These are phyloP conservation scores for Drosophila melanosoma DNA, from an alignment of 2,888 invertebrate species.

Conservation along the genomic window DNA sequence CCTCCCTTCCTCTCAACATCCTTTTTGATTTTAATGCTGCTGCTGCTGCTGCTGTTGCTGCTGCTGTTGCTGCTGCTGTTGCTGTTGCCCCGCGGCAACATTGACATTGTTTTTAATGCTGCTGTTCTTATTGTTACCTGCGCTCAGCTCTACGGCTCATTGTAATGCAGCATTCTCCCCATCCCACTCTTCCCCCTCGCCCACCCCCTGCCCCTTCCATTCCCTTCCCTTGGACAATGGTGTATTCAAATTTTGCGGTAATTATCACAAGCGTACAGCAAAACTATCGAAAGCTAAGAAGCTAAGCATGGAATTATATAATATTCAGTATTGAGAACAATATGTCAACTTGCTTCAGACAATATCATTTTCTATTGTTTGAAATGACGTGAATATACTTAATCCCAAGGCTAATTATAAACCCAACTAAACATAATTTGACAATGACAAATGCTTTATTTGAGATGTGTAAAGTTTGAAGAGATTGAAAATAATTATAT, in stretches of 20 bases:
- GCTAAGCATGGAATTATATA: not conserved
- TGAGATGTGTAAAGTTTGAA: too few relatives aligned
- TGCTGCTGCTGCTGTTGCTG: slow-evolving; percentile 11
- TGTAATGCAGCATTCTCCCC: slow-evolving; percentile 28
- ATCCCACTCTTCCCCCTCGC: slow-evolving; percentile 8
- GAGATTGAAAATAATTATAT: not conserved
- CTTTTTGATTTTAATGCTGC: slow-evolving; percentile 38
- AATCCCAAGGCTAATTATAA: not conserved
- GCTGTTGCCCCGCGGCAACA: slow-evolving; percentile 38
- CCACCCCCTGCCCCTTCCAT: not conserved
- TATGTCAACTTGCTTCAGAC: not conserved
- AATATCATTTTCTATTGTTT: not conserved
- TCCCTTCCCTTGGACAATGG: not conserved
- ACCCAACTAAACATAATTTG: not conserved
- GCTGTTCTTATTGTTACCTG: slow-evolving; percentile 25
- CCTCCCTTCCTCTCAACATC: not conserved
- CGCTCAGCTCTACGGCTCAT: slow-evolving; percentile 23
- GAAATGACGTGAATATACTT: not conserved
- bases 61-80: slow-evolving; percentile 12
- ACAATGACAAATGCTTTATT: not conserved
- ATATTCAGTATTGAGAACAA: not conserved
- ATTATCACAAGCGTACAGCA: not conserved
- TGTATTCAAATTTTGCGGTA: not conserved
- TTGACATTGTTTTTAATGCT: slow-evolving; percentile 24
- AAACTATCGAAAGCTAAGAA: not conserved